phyloP scores from a whole-genome alignment of 2,113 vertebrate genomes.

The Lota lota region DNA sequence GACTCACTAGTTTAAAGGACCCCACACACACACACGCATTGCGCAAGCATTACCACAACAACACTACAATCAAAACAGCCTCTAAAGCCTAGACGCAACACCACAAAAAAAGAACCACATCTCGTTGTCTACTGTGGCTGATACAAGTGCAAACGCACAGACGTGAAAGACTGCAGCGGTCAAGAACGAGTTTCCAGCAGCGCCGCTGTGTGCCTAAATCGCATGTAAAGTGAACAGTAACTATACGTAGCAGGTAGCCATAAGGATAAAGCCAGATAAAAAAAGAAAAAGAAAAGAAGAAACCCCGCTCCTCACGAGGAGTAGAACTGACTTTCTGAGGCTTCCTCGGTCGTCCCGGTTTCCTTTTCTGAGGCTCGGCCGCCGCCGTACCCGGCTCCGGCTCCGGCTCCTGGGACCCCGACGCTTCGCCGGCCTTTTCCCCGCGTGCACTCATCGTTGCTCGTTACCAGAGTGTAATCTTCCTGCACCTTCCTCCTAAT shows the following conservation, averaged over 20 bases:
- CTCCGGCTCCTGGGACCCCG: conserved; percentile 85
- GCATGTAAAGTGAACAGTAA: too few species aligned
- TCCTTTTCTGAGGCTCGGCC: conserved; percentile 84
- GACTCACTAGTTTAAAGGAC: background rate
- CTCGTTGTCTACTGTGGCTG: background rate
- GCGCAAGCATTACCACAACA: conserved; percentile 1
- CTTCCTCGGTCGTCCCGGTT: conserved; percentile 93
- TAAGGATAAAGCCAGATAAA: too few species aligned
- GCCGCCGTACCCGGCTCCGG: too few species aligned
- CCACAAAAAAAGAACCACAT: background rate
- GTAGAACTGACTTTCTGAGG: conserved; percentile 87
- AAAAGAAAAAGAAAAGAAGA: too few species aligned
- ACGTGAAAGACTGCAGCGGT: too few species aligned
- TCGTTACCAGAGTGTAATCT: background rate
- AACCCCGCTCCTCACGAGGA: background rate
- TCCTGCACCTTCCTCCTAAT: conserved; percentile 35
- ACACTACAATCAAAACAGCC: background rate
- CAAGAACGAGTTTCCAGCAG: too few species aligned
- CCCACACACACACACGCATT: background rate
- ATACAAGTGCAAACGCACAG: too few species aligned
- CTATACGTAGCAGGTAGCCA: too few species aligned
- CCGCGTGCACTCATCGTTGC: conserved; percentile 86
- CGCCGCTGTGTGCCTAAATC: too few species aligned
- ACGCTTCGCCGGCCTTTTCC: conserved; percentile 86
- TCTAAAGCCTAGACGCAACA: background rate